phyloP scores from a whole-genome alignment of 2,888 invertebrate species.

The Gnatocerus cornutus region DNA sequence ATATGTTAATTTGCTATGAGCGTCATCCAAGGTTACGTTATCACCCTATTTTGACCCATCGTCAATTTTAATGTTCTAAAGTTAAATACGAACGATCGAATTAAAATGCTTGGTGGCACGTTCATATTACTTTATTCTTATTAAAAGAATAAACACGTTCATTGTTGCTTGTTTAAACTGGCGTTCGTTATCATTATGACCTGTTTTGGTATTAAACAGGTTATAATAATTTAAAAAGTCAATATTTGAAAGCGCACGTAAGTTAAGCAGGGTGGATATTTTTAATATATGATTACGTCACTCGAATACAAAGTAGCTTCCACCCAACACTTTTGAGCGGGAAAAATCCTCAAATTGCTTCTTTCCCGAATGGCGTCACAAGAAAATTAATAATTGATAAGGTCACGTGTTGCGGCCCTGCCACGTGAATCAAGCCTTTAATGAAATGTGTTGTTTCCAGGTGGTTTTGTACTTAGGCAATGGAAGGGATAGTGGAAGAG shows the following conservation, averaged over 20 bases:
- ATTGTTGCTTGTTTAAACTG: conserved; percentile 35
- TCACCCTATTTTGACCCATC: neutral
- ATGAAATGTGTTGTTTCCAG: conserved; percentile 58
- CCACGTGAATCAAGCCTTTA: conserved; percentile 18
- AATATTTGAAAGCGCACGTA: conserved; percentile 33
- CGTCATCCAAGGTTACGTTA: conserved; percentile 1
- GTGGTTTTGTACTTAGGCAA: conserved; percentile 73
- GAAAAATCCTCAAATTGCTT: neutral
- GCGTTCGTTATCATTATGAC: conserved; percentile 31
- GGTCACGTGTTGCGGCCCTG: conserved; percentile 15
- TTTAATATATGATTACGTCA: conserved; percentile 30
- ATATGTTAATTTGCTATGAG: neutral
- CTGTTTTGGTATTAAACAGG: conserved; percentile 32
- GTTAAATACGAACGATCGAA: neutral
- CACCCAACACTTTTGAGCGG: neutral
- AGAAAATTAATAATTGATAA: conserved; percentile 13
- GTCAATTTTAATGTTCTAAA: neutral
- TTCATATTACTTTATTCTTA: conserved; percentile 9
- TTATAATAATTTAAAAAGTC: conserved; percentile 37
- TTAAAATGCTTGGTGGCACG: conserved; percentile 1
- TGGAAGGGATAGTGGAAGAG: conserved; percentile 96
- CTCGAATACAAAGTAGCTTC: conserved; percentile 8
- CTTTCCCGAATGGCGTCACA: conserved; percentile 24
- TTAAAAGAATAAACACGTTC: conserved; percentile 28
- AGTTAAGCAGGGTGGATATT: conserved; percentile 26